Evolutionary conservation across 2,888 invertebrate genomes (phyloP), one percentile per base, ranked within the genome.

Genomic region (Hydraecia micacea): DNA sequence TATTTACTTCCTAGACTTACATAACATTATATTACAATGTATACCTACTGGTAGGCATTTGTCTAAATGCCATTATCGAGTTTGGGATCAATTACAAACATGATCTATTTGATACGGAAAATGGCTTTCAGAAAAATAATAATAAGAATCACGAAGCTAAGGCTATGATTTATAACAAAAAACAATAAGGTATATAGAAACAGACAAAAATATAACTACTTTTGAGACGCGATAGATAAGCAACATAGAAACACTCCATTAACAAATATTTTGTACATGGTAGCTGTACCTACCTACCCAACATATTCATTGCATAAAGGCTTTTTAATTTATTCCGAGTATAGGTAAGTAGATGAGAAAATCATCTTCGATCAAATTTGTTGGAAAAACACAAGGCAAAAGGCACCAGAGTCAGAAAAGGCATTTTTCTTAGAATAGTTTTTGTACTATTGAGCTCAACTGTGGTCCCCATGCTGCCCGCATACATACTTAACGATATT

Each of bases 391-490:
- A 76, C 73, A 79, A 79, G 82, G 79, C 80, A 86, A 88, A 89
- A 91, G 90, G 91, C 90, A 90, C 91, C 83, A 77, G 84, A 86
- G 86, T 87, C 42, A 72, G 83, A 86, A 81, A 86, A 87, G 82
- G 81, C 82, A 70, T 77, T 84, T 80, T 84, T 65, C 78, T 84
- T 88, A 90, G 69, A 87, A 87, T 85, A 86, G 78, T 86, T 73
- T 90, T 91, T 89, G 90, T 90, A 88, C 86, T 87, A 88, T 86
- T 91, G 91, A 91, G 90, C 90, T 91, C 86, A 80, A 86, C 85
- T 87, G 87, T 92, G 92, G 93, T 93, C 93, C 93, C 93, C 84
- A 86, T 91, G 86, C 89, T 90, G 90, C 90, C 87, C 82, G 85
- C 88, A 85, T 87, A 84, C 76, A 73, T 76, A 86, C 88, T 82